Evolutionary conservation across 2,888 invertebrate genomes (phyloP).

Genomic region (Anoplius nigerrimus): DNA sequence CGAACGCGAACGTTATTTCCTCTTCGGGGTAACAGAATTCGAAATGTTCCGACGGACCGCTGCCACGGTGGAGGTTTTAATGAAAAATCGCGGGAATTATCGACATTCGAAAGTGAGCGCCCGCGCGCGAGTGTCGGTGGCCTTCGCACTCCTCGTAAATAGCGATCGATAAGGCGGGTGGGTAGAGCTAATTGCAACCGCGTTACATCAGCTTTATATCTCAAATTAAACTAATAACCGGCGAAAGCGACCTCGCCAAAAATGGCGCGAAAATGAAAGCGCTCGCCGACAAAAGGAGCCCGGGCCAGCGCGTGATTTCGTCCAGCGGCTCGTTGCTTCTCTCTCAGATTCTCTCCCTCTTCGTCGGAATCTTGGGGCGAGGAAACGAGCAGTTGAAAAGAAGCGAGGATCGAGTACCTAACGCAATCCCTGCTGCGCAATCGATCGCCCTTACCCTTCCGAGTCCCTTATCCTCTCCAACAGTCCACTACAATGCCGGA

Average conservation of each 20-base stretch:
- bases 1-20: neutral
- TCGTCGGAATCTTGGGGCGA: neutral
- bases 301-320: constrained; percentile 44
- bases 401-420: no score
- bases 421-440: no score
- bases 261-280: constrained; percentile 70
- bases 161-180: constrained; percentile 62
- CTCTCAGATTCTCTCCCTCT: neutral
- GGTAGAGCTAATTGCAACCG: constrained; percentile 60
- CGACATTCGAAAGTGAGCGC: constrained; percentile 54
- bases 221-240: constrained; percentile 71
- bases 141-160: constrained; percentile 50
- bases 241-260: constrained; percentile 71
- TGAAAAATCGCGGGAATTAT: constrained; percentile 21
- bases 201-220: constrained; percentile 63
- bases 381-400: neutral
- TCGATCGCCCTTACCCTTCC: no score
- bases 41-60: no score
- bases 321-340: constrained; percentile 23
- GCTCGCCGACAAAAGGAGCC: constrained; percentile 53
- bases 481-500: no score
- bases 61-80: neutral
- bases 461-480: no score
- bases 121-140: no score
- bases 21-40: neutral